A percentile compares a stretch with the other conserved stretches of the same genome.
Conservation (phyloP, 35 echinoderm and acorn worm species). For the Patiria miniata region DNA sequence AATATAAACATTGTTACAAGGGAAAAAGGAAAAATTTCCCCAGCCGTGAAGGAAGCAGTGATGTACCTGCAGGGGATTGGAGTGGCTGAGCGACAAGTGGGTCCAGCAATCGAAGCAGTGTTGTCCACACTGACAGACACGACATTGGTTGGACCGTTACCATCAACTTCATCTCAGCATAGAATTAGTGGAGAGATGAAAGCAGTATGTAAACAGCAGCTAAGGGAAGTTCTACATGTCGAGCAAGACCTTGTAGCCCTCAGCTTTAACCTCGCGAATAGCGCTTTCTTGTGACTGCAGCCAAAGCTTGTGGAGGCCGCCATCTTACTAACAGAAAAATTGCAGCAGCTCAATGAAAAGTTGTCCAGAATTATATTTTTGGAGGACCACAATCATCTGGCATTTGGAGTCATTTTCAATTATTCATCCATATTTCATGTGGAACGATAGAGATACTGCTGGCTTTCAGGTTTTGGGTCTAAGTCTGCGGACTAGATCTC, state of each 20-base stretch:
- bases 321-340: no score
- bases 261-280: no score
- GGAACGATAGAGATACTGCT: no score
- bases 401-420: no score
- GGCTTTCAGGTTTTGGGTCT: no score
- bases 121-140: neutral
- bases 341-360: no score
- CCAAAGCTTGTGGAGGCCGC: no score
- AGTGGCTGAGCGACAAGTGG: neutral
- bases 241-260: neutral
- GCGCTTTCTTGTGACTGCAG: no score
- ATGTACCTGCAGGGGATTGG: constrained; percentile 1
- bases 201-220: neutral
- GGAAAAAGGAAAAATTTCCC: neutral
- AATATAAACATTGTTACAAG: neutral
- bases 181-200: neutral
- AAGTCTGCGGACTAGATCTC: no score
- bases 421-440: no score
- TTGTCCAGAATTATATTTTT: no score
- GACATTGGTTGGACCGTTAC: neutral
- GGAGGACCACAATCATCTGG: no score
- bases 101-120: constrained; percentile 10
- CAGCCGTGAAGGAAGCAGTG: neutral
- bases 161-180: neutral
- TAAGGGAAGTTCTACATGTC: neutral